A percentile compares a stretch with the other conserved stretches of the same genome.
These are phyloP conservation scores for Marcusenius ussheri DNA, from an alignment of 2,113 vertebrate genomes.

Conservation along the genomic window DNA sequence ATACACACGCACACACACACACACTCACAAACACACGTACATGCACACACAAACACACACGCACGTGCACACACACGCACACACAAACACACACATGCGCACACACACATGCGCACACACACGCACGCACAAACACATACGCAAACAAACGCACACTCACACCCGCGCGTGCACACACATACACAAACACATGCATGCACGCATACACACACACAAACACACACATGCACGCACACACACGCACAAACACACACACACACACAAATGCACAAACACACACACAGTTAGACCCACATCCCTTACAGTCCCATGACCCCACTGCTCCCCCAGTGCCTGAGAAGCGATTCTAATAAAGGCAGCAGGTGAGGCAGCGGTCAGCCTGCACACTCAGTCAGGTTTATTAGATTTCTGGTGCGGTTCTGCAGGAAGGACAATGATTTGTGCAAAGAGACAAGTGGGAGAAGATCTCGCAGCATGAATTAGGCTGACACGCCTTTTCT, in stretches of 20 bases:
- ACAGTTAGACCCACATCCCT: neutral
- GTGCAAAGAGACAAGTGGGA: neutral
- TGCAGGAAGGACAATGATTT: neutral
- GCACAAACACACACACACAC: no score
- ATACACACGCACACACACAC: no score
- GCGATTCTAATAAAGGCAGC: neutral
- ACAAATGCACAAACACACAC: no score
- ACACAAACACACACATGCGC: no score
- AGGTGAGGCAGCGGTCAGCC: neutral
- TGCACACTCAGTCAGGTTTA: neutral
- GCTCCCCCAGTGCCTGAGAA: neutral
- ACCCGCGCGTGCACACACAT: no score
- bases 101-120: no score
- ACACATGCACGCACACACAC: neutral
- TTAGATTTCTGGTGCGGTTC: neutral
- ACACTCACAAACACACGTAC: no score
- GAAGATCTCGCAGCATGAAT: neutral
- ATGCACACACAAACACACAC: fast-evolving
- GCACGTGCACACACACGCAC: no score
- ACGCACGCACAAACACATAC: no score
- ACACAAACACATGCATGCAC: neutral
- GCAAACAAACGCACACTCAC: no score
- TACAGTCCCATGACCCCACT: neutral
- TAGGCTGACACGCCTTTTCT: neutral
- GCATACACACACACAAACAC: neutral